These are phyloP conservation scores for Ectemnius lituratus DNA, from an alignment of 2,888 invertebrate species.

Conservation along the genomic window DNA sequence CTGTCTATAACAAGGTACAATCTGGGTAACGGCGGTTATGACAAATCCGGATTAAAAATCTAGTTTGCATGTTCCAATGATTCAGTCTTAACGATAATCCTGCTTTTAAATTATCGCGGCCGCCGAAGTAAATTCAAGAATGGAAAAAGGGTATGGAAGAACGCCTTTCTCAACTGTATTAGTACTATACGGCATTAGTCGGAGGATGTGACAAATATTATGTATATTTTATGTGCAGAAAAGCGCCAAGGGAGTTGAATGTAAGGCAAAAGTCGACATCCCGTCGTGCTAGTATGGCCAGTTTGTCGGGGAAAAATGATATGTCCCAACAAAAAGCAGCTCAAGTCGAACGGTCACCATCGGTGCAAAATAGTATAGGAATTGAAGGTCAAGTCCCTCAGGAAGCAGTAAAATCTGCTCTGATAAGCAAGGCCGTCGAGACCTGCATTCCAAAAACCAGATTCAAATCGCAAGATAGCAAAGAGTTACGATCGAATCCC, in stretches of 20 bases:
- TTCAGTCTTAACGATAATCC: constrained; percentile 23
- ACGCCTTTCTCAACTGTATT: background rate
- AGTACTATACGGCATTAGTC: background rate
- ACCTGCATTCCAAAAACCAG: constrained; percentile 54
- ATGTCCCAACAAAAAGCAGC: background rate
- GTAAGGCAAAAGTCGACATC: constrained; percentile 17
- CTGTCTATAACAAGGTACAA: too few relatives aligned
- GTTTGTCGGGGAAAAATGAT: constrained; percentile 22
- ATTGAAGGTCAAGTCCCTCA: background rate
- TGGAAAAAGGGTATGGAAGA: constrained; percentile 47
- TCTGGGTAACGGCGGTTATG: constrained; percentile 28
- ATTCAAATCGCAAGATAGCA: constrained; percentile 51
- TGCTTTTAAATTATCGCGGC: constrained; percentile 1
- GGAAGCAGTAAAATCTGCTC: background rate
- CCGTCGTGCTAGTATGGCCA: constrained; percentile 38
- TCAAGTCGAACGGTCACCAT: constrained; percentile 26
- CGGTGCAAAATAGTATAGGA: constrained; percentile 15
- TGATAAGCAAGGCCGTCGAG: constrained; percentile 21
- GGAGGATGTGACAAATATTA: background rate
- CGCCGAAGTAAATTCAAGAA: constrained; percentile 40
- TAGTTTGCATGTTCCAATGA: constrained; percentile 19
- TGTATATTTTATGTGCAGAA: constrained; percentile 27
- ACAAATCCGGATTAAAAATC: constrained; percentile 49
- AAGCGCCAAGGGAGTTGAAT: constrained; percentile 43
- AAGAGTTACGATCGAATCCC: constrained; percentile 37